Percentiles rank a stretch among this genome's conserved stretches.
These are phyloP conservation scores for Pseudoips prasinana DNA, from an alignment of 2,888 invertebrate genomes.

Conservation along the genomic window DNA sequence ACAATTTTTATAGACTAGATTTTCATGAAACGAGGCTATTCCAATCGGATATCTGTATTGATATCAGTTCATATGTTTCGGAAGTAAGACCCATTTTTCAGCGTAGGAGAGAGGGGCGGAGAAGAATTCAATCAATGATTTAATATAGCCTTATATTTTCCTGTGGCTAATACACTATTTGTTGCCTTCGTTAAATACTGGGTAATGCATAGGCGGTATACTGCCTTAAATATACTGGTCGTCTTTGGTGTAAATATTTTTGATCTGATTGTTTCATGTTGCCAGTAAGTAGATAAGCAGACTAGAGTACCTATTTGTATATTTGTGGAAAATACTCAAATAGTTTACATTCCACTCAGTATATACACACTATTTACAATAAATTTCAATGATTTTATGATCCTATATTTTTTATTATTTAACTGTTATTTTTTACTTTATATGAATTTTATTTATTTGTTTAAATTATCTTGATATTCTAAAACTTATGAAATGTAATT, in stretches of 20 bases:
- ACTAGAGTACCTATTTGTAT: conserved; percentile 7
- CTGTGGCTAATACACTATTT: too few species aligned
- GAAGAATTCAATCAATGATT: too few species aligned
- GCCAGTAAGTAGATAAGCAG: conserved; percentile 16
- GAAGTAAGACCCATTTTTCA: too few species aligned
- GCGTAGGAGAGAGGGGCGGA: too few species aligned
- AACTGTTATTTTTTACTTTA: conserved; percentile 20
- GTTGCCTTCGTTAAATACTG: too few species aligned
- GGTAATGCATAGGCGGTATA: too few species aligned
- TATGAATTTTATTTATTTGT: conserved; percentile 16
- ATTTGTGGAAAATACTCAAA: conserved; percentile 29
- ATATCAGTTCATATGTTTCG: too few species aligned
- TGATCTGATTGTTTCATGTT: conserved; percentile 16
- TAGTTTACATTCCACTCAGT: conserved; percentile 31
- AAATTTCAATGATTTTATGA: conserved; percentile 21
- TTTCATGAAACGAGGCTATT: too few species aligned
- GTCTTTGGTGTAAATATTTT: conserved; percentile 22
- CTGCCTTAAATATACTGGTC: too few species aligned
- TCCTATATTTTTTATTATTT: conserved; percentile 12
- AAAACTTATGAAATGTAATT: not conserved
- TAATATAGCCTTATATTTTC: too few species aligned
- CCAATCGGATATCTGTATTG: too few species aligned
- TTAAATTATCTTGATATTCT: conserved; percentile 5
- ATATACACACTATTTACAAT: conserved; percentile 21
- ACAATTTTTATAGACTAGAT: too few species aligned